Evolutionary conservation across 2,888 invertebrate genomes (phyloP).

Genomic region (Augochlorella aurata): DNA sequence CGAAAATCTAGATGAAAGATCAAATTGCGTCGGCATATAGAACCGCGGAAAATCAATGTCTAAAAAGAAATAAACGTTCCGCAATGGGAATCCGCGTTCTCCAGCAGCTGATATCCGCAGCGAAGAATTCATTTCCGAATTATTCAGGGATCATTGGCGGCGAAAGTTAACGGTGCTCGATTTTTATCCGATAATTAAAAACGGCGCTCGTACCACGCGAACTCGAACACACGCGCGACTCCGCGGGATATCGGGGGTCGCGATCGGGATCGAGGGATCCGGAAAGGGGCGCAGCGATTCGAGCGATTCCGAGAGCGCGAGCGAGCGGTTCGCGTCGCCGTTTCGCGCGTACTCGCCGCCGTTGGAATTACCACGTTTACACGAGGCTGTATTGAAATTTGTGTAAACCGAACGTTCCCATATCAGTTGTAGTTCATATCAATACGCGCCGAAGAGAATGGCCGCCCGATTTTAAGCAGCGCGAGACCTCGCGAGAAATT

Average conservation of each 20-base stretch:
- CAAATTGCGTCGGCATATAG: too few relatives aligned
- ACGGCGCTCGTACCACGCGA: neutral
- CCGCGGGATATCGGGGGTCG: constrained; percentile 16
- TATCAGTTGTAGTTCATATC: constrained; percentile 61
- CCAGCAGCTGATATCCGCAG: neutral
- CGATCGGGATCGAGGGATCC: constrained; percentile 11
- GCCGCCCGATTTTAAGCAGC: constrained; percentile 14
- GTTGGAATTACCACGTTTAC: constrained; percentile 35
- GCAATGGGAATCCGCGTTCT: constrained; percentile 25
- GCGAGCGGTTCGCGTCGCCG: constrained; percentile 38
- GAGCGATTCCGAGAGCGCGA: constrained; percentile 42
- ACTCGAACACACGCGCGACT: neutral
- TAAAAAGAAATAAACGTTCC: constrained; percentile 8
- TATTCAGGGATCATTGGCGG: constrained; percentile 38
- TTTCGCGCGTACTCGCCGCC: constrained; percentile 45
- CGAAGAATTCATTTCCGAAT: constrained; percentile 33
- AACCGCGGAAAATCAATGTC: too few relatives aligned
- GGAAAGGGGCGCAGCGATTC: constrained; percentile 34
- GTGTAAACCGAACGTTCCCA: constrained; percentile 55
- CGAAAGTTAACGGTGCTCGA: constrained; percentile 3
- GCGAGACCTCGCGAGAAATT: neutral
- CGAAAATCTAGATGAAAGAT: too few relatives aligned
- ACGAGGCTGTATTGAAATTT: constrained; percentile 34
- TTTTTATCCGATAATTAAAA: constrained; percentile 30
- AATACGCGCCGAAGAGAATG: constrained; percentile 44